Conservation (phyloP, 2,113 vertebrate species). For the Morone chrysops region DNA sequence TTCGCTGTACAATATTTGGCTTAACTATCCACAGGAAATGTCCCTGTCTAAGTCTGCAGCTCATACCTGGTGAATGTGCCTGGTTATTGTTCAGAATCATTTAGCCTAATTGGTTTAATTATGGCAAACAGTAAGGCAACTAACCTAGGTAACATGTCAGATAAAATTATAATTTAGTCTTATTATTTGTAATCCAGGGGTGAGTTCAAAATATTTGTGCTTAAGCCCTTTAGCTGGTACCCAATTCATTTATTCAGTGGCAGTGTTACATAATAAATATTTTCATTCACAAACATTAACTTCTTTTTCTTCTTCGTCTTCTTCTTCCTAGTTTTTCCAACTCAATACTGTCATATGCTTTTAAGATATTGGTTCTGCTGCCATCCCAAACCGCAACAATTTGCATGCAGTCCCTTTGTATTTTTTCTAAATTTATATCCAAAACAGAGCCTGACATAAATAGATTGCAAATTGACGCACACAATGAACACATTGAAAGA, state of each 20-base stretch:
- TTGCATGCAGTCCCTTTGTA: not conserved
- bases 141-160: not conserved
- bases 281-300: not conserved
- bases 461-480: not conserved
- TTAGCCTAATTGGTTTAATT: not conserved
- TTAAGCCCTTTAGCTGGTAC: not conserved
- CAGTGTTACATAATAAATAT: not conserved
- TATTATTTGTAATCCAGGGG: not conserved
- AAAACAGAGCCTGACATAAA: not conserved
- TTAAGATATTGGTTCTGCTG: not conserved
- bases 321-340: too few relatives aligned
- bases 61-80: not conserved
- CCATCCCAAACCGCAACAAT: not conserved
- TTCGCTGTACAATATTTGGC: not conserved
- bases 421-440: not conserved
- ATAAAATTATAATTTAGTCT: not conserved
- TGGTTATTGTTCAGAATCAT: not conserved
- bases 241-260: not conserved
- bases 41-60: not conserved
- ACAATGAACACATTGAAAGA: not conserved
- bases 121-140: not conserved
- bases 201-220: not conserved
- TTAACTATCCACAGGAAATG: not conserved
- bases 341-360: not conserved
- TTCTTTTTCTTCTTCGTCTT: too few relatives aligned